These are phyloP conservation scores for Sebastes trivittatus DNA, from an alignment of 2,797 vertebrate species.

Conservation along the genomic window DNA sequence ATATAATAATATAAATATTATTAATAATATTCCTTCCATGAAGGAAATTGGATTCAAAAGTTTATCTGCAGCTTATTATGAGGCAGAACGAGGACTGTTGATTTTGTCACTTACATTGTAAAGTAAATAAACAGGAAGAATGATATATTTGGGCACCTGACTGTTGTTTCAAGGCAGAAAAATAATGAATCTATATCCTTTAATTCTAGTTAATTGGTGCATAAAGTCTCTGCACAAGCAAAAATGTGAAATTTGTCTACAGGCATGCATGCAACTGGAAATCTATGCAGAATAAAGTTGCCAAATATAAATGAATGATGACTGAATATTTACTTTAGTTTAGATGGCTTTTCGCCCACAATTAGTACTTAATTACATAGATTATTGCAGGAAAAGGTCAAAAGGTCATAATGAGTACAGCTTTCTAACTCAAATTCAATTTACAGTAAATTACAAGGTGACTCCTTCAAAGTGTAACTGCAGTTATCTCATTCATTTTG, in stretches of 20 bases:
- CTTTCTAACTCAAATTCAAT: background rate
- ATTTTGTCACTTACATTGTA: background rate
- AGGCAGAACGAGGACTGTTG: background rate
- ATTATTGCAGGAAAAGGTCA: background rate
- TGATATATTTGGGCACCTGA: background rate
- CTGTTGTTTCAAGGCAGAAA: background rate
- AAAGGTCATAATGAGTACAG: background rate
- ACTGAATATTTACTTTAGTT: background rate
- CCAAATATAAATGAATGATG: background rate
- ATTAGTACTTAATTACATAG: background rate
- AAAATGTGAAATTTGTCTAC: background rate
- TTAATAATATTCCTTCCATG: no score
- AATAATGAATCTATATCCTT: background rate
- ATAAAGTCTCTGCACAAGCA: background rate
- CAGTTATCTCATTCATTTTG: background rate
- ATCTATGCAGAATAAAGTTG: background rate
- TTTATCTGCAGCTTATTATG: background rate
- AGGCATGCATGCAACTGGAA: background rate
- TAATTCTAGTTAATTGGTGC: background rate
- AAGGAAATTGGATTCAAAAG: no score
- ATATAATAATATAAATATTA: no score
- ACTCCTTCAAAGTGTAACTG: background rate
- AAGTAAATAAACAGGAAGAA: background rate
- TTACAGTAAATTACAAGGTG: background rate
- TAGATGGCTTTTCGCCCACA: background rate